Conservation (phyloP, 2,113 vertebrate species). For the Perccottus glenii region DNA sequence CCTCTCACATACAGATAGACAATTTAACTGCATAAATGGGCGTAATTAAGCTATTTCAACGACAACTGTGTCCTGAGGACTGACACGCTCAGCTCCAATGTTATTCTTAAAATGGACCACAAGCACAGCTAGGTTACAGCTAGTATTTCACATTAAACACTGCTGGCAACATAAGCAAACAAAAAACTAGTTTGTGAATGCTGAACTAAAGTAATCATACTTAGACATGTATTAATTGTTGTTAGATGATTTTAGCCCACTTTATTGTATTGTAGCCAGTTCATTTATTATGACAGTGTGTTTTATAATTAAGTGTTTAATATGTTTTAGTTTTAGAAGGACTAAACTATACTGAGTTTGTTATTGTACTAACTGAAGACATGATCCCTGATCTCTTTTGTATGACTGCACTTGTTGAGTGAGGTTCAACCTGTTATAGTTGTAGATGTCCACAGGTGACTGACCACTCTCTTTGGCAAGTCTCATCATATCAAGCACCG, state of each 20-base stretch:
- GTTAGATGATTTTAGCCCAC: no score
- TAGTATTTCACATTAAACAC: background rate
- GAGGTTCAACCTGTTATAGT: constrained; percentile 83
- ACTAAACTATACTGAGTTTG: no score
- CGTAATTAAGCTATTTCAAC: constrained; percentile 22
- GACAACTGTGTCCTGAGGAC: constrained; percentile 1
- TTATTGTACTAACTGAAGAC: no score
- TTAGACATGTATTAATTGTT: no score
- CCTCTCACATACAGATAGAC: constrained; percentile 12
- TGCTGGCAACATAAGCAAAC: background rate
- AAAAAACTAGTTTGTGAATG: background rate
- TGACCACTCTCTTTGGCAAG: constrained; percentile 90
- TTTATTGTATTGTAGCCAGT: no score
- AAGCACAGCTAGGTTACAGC: background rate
- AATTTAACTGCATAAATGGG: constrained; percentile 21
- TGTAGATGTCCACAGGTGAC: constrained; percentile 89
- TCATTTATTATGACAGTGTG: no score
- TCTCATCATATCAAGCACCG: constrained; percentile 97
- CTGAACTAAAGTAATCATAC: no score
- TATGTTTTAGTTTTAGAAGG: no score
- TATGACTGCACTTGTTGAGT: background rate
- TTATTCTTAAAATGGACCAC: constrained; percentile 5
- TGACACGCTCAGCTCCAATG: background rate
- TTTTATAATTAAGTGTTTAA: no score
- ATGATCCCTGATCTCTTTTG: background rate